These are phyloP conservation scores for Morphnarchus princeps DNA, from an alignment of 2,113 vertebrate species.

Conservation along the genomic window DNA sequence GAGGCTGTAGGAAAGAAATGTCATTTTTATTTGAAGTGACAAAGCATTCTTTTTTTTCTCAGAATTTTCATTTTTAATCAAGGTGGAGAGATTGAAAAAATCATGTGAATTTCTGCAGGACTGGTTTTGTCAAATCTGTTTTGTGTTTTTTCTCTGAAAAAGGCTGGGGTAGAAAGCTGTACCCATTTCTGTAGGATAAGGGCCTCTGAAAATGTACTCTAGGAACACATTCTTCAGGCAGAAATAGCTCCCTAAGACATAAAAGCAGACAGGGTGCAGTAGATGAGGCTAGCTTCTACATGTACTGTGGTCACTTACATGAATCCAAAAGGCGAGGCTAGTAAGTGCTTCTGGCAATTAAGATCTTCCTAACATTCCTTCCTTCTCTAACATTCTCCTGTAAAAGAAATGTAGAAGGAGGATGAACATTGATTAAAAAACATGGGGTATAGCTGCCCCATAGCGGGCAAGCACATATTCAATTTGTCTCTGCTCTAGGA, in stretches of 20 bases:
- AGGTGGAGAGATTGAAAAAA: background rate
- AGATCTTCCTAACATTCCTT: background rate
- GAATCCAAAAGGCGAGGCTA: background rate
- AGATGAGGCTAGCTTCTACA: background rate
- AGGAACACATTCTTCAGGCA: background rate
- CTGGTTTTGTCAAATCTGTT: background rate
- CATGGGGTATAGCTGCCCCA: background rate
- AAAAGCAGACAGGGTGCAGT: background rate
- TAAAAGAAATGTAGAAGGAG: background rate
- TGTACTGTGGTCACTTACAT: background rate
- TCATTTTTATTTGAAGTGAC: background rate
- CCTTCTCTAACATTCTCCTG: background rate
- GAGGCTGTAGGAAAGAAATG: background rate
- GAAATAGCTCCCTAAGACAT: background rate
- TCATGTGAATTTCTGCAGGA: background rate
- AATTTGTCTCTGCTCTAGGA: background rate
- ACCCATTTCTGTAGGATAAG: background rate
- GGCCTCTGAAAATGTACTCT: background rate
- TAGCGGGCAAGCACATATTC: background rate
- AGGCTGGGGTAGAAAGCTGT: background rate
- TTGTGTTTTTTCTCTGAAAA: background rate
- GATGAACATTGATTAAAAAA: background rate
- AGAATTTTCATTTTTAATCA: background rate
- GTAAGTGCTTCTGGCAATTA: slow-evolving; percentile 6
- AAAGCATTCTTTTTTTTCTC: background rate